Evolutionary conservation across 1,140 invertebrate species (phyloP).

Genomic region (Acromyrmex charruanus): DNA sequence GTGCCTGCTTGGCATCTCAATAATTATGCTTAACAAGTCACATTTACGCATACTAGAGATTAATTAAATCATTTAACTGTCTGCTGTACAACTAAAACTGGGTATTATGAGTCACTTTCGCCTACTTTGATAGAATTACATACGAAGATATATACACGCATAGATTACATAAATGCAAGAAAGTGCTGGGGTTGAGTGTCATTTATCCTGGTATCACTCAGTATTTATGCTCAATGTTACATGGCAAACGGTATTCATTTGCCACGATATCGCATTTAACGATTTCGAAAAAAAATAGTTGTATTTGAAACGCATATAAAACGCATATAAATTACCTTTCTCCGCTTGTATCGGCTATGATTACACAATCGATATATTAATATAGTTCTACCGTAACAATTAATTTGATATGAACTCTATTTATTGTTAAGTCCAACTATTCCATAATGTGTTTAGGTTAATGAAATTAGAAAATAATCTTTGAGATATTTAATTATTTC

Average conservation of each 20-base stretch:
- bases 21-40: conserved; percentile 19
- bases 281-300: conserved; percentile 1
- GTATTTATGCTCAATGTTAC: conserved; percentile 2
- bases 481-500: neutral
- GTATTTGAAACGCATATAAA: neutral
- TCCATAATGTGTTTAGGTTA: neutral
- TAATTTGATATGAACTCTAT: neutral
- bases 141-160: conserved; percentile 13
- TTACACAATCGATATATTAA: conserved; percentile 13
- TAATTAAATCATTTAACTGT: conserved; percentile 54
- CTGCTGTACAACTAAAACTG: conserved; percentile 32
- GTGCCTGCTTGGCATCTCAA: conserved; percentile 21
- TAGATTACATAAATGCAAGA: conserved; percentile 29
- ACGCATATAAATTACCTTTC: neutral
- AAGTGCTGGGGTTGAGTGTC: conserved; percentile 3
- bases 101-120: conserved; percentile 33
- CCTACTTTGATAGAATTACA: conserved; percentile 39
- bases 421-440: neutral
- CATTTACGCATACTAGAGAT: conserved; percentile 45
- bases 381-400: neutral
- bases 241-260: conserved; percentile 23
- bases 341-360: neutral
- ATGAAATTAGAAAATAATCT: neutral
- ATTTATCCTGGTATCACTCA: conserved; percentile 35
- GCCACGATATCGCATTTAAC: conserved; percentile 11